Percentiles rank a stretch among this genome's conserved stretches.
phyloP scores from a whole-genome alignment of 2,888 invertebrate species.

The Amiota communis region DNA sequence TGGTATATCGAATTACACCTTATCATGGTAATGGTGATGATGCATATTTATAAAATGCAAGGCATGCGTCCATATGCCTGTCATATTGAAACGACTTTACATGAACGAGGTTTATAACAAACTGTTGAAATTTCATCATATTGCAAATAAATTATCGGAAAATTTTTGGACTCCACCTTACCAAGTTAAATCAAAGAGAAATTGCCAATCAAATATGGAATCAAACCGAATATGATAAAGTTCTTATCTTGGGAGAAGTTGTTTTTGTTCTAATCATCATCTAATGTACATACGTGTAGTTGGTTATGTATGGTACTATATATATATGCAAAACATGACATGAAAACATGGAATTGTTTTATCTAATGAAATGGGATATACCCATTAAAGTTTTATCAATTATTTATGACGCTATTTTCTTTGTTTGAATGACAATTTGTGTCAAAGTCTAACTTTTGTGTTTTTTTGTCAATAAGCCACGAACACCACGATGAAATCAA shows the following conservation, averaged over 20 bases:
- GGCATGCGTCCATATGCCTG: constrained; percentile 8
- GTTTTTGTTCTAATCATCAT: too few relatives aligned
- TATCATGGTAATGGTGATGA: not conserved
- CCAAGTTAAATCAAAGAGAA: too few relatives aligned
- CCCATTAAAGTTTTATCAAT: not conserved
- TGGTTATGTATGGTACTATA: too few relatives aligned
- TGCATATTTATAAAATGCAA: constrained; percentile 8
- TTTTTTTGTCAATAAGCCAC: not conserved
- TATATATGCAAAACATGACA: too few relatives aligned
- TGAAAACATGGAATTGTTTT: too few relatives aligned
- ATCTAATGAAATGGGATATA: too few relatives aligned
- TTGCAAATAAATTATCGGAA: too few relatives aligned
- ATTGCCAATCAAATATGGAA: too few relatives aligned
- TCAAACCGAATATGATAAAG: too few relatives aligned
- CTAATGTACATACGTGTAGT: too few relatives aligned
- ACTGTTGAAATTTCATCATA: not conserved
- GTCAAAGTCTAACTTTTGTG: not conserved
- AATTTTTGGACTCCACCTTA: too few relatives aligned
- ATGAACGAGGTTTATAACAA: not conserved
- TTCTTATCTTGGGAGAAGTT: too few relatives aligned
- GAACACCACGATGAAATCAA: not conserved
- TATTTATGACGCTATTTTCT: not conserved
- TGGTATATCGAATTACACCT: not conserved
- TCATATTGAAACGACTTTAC: not conserved
- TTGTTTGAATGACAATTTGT: not conserved